These are phyloP conservation scores for Drosophila biarmipes DNA, from an alignment of 1,140 invertebrate species.

Conservation along the genomic window DNA sequence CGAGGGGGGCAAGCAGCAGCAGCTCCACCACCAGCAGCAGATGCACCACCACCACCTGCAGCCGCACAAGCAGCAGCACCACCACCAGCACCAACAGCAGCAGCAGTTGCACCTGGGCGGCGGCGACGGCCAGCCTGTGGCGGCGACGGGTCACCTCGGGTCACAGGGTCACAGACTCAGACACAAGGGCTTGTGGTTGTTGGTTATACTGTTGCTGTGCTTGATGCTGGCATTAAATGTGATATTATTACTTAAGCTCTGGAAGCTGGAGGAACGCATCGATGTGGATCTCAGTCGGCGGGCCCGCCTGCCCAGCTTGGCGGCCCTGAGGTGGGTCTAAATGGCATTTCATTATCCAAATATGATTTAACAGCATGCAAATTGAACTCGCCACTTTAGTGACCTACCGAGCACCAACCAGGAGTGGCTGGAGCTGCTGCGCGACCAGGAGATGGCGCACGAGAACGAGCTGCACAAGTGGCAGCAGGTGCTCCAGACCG, in stretches of 20 bases:
- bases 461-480: constrained; percentile 91
- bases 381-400: constrained; percentile 50
- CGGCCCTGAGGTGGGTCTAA: constrained; percentile 63
- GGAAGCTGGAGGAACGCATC: constrained; percentile 88
- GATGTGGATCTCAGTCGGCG: constrained; percentile 84
- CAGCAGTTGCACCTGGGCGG: constrained; percentile 47
- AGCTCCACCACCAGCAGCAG: constrained; percentile 51
- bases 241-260: constrained; percentile 92
- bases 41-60: constrained; percentile 56
- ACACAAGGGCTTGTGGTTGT: constrained; percentile 84
- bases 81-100: constrained; percentile 47
- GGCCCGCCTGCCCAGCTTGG: constrained; percentile 72
- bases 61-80: constrained; percentile 48
- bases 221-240: constrained; percentile 91
- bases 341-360: no score
- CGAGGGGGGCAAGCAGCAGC: constrained; percentile 26
- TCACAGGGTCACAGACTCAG: constrained; percentile 43
- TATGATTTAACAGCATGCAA: neutral
- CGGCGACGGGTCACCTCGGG: constrained; percentile 36
- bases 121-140: constrained; percentile 40
- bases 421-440: constrained; percentile 91
- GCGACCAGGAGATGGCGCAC: constrained; percentile 91
- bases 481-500: constrained; percentile 89
- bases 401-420: constrained; percentile 89
- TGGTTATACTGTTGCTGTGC: constrained; percentile 87